These are phyloP conservation scores for Lasiommata megera DNA, from an alignment of 2,888 invertebrate species.

Conservation along the genomic window DNA sequence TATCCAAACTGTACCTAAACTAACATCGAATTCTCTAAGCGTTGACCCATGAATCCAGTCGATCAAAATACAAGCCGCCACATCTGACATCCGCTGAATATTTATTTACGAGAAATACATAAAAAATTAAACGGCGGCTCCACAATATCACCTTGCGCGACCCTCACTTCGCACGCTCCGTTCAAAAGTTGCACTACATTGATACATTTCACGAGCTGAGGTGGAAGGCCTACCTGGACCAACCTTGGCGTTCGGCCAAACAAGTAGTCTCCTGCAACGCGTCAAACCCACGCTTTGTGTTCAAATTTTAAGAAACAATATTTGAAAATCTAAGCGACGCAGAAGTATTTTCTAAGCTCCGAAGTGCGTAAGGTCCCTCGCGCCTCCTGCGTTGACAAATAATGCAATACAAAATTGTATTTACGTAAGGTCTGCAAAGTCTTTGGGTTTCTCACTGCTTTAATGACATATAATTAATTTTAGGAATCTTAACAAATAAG, in stretches of 20 bases:
- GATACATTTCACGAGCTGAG: constrained; percentile 69
- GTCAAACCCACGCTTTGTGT: not conserved
- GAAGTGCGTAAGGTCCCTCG: too few species aligned
- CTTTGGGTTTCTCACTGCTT: too few species aligned
- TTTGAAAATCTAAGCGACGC: not conserved
- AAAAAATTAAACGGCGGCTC: constrained; percentile 54
- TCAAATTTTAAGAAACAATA: not conserved
- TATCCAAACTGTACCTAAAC: too few species aligned
- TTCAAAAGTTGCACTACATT: constrained; percentile 75
- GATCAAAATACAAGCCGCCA: constrained; percentile 21
- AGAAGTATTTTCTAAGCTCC: too few species aligned
- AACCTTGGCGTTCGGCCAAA: constrained; percentile 42
- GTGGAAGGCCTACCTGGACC: constrained; percentile 62
- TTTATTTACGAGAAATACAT: constrained; percentile 38
- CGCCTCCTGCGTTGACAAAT: too few species aligned
- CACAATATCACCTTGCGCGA: constrained; percentile 61
- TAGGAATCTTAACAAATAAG: too few species aligned
- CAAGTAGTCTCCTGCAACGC: constrained; percentile 1
- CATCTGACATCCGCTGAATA: constrained; percentile 41
- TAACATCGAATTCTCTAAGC: not conserved
- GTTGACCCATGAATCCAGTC: not conserved
- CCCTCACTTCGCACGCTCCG: constrained; percentile 73
- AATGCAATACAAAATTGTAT: too few species aligned
- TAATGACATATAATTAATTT: too few species aligned
- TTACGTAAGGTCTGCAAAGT: too few species aligned